Evolutionary conservation across 1,140 invertebrate species (phyloP).

Genomic region (Oryctes rhinoceros): DNA sequence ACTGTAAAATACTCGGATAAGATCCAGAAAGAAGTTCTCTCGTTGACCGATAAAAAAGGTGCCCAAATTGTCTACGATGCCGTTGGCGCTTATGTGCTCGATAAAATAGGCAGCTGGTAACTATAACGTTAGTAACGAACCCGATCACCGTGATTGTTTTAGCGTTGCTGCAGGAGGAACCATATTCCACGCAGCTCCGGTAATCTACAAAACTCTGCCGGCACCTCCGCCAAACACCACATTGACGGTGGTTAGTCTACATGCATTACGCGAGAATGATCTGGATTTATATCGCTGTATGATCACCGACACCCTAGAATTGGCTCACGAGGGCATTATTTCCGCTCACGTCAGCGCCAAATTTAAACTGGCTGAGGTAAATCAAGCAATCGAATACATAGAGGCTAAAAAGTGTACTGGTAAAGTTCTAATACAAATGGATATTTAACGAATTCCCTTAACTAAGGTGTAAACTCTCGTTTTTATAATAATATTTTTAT

Average conservation of each 20-base stretch:
- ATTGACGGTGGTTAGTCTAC: constrained; percentile 52
- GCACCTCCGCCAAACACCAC: constrained; percentile 51
- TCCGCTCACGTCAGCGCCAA: constrained; percentile 62
- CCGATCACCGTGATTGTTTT: constrained; percentile 47
- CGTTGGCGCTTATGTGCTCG: constrained; percentile 66
- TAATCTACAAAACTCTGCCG: constrained; percentile 50
- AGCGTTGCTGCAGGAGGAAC: constrained; percentile 63
- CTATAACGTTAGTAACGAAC: constrained; percentile 14
- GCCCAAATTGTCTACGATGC: constrained; percentile 68
- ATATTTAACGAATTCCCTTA: not conserved
- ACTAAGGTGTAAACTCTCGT: not conserved
- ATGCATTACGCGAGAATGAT: constrained; percentile 53
- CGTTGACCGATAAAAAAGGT: constrained; percentile 63
- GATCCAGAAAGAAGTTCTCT: constrained; percentile 62
- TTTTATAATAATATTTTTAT: constrained; percentile 16
- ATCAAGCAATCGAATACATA: constrained; percentile 64
- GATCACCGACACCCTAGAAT: constrained; percentile 64
- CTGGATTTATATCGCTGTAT: constrained; percentile 55
- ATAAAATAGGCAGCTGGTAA: constrained; percentile 63
- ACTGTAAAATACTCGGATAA: constrained; percentile 64
- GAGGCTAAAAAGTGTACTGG: constrained; percentile 63
- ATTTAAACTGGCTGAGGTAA: constrained; percentile 63
- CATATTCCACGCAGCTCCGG: constrained; percentile 62
- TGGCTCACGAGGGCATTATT: constrained; percentile 63
- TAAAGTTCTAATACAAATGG: constrained; percentile 63